Evolutionary conservation across 92 coral and sea anemone genomes (phyloP).

Genomic region (Virgularia gustaviana): DNA sequence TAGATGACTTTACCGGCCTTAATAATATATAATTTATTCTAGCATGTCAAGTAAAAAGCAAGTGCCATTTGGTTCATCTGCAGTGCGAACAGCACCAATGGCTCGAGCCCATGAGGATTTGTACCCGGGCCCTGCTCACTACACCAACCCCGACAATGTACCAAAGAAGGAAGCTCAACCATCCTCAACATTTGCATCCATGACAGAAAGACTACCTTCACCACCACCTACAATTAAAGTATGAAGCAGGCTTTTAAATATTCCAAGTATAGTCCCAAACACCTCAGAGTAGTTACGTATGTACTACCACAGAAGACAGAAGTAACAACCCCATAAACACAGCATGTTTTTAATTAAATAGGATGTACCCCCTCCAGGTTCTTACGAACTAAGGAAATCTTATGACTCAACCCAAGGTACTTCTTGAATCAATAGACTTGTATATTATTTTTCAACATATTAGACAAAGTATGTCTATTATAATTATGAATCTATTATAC

Average conservation of each 20-base stretch:
- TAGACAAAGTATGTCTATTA: too few relatives aligned
- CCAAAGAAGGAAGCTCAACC: conserved; percentile 63
- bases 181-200: conserved; percentile 88
- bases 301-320: not conserved
- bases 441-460: too few relatives aligned
- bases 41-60: conserved; percentile 84
- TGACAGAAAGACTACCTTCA: conserved; percentile 75
- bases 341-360: conserved; percentile 7
- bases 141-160: conserved; percentile 63
- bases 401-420: conserved; percentile 88
- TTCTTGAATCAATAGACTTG: too few relatives aligned
- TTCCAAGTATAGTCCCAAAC: too few relatives aligned
- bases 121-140: conserved; percentile 96
- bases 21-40: not conserved
- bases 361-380: conserved; percentile 98
- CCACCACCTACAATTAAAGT: conserved; percentile 78
- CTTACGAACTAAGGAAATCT: conserved; percentile 82
- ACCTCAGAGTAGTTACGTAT: not conserved
- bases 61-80: conserved; percentile 84
- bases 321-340: not conserved
- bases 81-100: conserved; percentile 82
- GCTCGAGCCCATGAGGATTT: conserved; percentile 84
- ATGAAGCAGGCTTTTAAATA: conserved; percentile 40
- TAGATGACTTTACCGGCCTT: not conserved
- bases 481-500: too few relatives aligned